Conservation (phyloP, 2,113 vertebrate species). For the Embiotoca jacksoni region DNA sequence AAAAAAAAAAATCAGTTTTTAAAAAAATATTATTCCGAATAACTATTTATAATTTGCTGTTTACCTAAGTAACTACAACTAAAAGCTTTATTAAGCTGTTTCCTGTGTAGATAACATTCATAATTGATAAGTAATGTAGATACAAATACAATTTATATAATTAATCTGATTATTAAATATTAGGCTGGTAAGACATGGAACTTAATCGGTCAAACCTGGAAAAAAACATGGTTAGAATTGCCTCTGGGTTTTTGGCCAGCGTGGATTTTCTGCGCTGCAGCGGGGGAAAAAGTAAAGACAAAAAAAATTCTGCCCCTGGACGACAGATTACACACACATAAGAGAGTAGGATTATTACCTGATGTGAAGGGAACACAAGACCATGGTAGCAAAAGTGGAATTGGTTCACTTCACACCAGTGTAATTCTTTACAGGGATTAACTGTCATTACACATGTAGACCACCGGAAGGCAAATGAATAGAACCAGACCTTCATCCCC, state of each 20-base stretch:
- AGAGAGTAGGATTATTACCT: slow-evolving; percentile 20
- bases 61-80: background rate
- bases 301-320: background rate
- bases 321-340: background rate
- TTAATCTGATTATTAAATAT: background rate
- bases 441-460: background rate
- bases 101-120: background rate
- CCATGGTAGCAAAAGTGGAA: slow-evolving; percentile 16
- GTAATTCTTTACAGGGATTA: slow-evolving; percentile 23
- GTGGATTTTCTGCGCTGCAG: background rate
- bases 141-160: background rate
- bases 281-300: background rate
- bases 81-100: background rate
- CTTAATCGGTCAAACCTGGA: background rate
- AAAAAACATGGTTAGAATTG: background rate
- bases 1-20: background rate
- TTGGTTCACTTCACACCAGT: slow-evolving; percentile 57
- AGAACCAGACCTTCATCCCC: background rate
- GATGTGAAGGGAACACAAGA: slow-evolving; percentile 59
- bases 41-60: background rate
- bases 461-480: background rate
- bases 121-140: background rate
- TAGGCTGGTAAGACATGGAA: background rate
- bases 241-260: no score
- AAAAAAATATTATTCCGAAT: background rate